A percentile compares a stretch with the other conserved stretches of the same genome.
These are phyloP conservation scores for Zophobas morio DNA, from an alignment of 1,140 invertebrate genomes.

Conservation along the genomic window DNA sequence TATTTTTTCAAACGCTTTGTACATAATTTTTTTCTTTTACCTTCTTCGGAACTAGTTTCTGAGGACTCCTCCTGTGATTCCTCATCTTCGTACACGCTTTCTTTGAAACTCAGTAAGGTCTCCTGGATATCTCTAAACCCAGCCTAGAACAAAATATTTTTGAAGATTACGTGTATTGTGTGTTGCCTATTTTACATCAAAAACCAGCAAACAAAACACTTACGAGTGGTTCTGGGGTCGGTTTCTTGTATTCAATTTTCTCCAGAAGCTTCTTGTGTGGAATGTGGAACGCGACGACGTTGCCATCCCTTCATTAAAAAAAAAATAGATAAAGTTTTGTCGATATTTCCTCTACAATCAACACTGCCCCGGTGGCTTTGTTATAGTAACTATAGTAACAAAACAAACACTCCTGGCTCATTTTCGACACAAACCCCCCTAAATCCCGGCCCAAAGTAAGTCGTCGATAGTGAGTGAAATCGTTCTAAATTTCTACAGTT, in stretches of 20 bases:
- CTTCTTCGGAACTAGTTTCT: constrained; percentile 1
- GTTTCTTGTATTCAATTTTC: constrained; percentile 71
- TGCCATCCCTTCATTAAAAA: constrained; percentile 66
- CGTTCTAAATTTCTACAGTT: neutral
- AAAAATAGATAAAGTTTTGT: neutral
- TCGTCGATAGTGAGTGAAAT: neutral
- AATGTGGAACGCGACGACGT: constrained; percentile 72
- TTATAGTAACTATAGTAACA: too few relatives aligned
- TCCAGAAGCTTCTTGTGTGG: constrained; percentile 73
- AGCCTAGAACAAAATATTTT: constrained; percentile 32
- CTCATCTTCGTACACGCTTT: constrained; percentile 6
- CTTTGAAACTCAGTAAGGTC: constrained; percentile 13
- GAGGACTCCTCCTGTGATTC: neutral
- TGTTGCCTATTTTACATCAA: neutral
- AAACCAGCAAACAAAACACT: constrained; percentile 47
- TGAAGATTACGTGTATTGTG: too few relatives aligned
- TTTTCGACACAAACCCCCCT: constrained; percentile 10
- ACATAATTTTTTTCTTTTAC: constrained; percentile 7
- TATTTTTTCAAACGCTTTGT: neutral
- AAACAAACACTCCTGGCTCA: neutral
- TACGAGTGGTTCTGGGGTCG: constrained; percentile 72
- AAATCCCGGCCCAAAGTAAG: constrained; percentile 22
- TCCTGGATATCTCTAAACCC: constrained; percentile 52
- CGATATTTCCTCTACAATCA: constrained; percentile 23
- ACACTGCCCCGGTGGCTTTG: neutral